These are phyloP conservation scores for Anarhynchus alexandrinus DNA, from an alignment of 2,113 vertebrate genomes.

Conservation along the genomic window DNA sequence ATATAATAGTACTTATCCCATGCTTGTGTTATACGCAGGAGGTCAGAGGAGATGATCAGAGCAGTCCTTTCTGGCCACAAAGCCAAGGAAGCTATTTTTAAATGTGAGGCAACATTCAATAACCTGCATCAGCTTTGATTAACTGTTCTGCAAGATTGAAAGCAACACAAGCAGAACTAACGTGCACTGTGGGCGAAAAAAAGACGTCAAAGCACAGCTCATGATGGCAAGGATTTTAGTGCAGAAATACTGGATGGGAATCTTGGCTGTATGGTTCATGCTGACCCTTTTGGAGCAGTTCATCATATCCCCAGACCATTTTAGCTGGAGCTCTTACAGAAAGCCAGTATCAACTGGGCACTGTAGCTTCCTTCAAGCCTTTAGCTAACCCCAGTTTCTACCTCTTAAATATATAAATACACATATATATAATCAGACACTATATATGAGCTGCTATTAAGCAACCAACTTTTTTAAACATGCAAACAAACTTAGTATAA, in stretches of 20 bases:
- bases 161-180: conserved; percentile 54
- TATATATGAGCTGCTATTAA: conserved; percentile 10
- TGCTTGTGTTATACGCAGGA: background rate
- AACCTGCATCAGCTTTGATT: conserved; percentile 44
- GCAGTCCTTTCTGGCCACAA: background rate
- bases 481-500: conserved; percentile 44
- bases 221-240: background rate
- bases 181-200: background rate
- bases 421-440: background rate
- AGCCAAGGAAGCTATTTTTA: background rate
- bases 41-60: conserved; percentile 38
- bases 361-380: conserved; percentile 36
- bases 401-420: conserved; percentile 46
- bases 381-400: background rate
- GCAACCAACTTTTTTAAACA: conserved; percentile 15
- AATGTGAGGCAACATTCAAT: conserved; percentile 24
- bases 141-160: conserved; percentile 52
- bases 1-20: background rate
- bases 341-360: background rate
- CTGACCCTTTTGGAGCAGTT: background rate
- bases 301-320: background rate
- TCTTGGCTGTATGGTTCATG: background rate
- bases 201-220: background rate
- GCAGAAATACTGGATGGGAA: background rate
- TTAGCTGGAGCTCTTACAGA: background rate